Evolutionary conservation across 1,140 invertebrate genomes (phyloP).

Genomic region (Piezodorus guildinii): DNA sequence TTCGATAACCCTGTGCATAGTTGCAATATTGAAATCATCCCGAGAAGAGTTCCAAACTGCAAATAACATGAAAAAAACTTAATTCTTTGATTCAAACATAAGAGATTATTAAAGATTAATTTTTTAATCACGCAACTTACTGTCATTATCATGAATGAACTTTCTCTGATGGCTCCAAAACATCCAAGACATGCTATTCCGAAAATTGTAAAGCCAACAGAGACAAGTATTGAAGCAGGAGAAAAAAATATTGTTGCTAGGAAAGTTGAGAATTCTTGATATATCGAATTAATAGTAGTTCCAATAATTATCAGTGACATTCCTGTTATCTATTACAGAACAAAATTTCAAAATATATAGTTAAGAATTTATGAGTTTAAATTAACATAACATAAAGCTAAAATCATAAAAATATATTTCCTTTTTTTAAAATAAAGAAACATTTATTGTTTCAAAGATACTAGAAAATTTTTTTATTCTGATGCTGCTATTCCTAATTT

Average conservation of each 20-base stretch:
- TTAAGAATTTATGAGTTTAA: neutral
- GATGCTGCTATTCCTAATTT: no score
- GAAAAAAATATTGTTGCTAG: constrained; percentile 30
- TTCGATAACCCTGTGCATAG: neutral
- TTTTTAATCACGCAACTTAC: constrained; percentile 48
- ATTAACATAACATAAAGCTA: no score
- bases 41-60: neutral
- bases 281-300: constrained; percentile 3
- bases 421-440: no score
- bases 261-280: neutral
- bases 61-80: neutral
- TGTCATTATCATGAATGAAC: constrained; percentile 66
- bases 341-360: neutral
- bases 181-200: constrained; percentile 72
- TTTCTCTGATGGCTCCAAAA: constrained; percentile 69
- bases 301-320: constrained; percentile 7
- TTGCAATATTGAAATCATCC: neutral
- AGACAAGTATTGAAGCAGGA: constrained; percentile 43
- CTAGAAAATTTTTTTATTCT: no score
- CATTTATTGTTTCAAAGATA: no score
- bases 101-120: neutral
- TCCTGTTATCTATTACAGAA: constrained; percentile 2
- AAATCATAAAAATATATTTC: no score
- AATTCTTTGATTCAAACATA: neutral
- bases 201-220: constrained; percentile 58